Base-by-base conservation (phyloP, 1,140 invertebrate species). In the Calliopsis andreniformis region DNA sequence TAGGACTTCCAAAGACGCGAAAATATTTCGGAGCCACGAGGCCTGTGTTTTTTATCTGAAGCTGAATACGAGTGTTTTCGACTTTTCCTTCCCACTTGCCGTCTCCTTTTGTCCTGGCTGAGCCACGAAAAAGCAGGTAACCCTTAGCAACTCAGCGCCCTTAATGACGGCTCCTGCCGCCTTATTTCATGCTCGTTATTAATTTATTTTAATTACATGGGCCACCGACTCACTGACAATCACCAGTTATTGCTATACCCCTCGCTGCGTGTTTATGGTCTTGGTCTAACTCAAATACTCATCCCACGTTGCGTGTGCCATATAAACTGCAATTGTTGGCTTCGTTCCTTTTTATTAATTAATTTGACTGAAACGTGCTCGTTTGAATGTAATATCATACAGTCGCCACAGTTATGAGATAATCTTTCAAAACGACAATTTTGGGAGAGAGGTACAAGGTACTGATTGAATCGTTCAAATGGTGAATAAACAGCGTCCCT, bases 121-220 rank as follows among this genome's bases (percentile, higher is more conserved):
- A 39, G 23, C 25, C 7, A 25, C 47, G 0, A n/a, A 7, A 16
- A 28, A 71, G 58, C 68, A 45, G 25, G 43, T 25, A 4, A 53
- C 56, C 28, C 53, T 80, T 80, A 76, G 71, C 59, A 47, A 72
- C 45, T 35, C 25, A 8, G 12, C 25, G 35, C 58, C 14, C 28
- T 56, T 79, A 76, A 71, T 39, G 49, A 55, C 56, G 23, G 16
- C 49, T 35, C 47, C 76, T 66, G 49, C 47, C 70, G 71, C 72
- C 69, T 78, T 81, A 83, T 79, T 86, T 86, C 77, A 76, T 71
- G 78, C 78, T 79, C 73, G 73, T 86, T 90, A 90, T 90, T 86
- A 89, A 90, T 90, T 90, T 85, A 86, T 88, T 89, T 89, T 91
- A 88, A 89, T 89, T 89, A 89, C 75, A 80, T 82, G 73, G 53